Base-by-base conservation (phyloP, 1,140 invertebrate genomes). In the Drosophila azteca region DNA sequence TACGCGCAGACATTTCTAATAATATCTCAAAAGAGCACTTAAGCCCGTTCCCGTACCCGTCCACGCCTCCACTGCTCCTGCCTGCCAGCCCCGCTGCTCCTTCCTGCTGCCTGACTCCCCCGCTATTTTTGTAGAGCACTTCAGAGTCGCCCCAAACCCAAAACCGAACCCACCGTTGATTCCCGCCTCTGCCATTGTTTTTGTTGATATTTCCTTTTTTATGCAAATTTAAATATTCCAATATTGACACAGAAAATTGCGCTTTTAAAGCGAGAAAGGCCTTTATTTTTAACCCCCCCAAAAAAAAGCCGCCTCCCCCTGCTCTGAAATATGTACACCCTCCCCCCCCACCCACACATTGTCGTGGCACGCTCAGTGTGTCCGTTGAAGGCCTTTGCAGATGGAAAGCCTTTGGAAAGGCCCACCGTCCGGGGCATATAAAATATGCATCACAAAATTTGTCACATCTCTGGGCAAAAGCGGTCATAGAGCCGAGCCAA, bases 381-480 rank as follows among this genome's bases (percentile, higher is more conserved):
- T 13, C 3, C 41, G 6, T 11, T 49, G 35, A 60, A n/a, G 24
- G 52, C 60, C 70, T 45, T 65, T 61, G 48, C 44, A 65, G 31
- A 39, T 49, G 49, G 17, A n/a, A n/a, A n/a, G n/a, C 49, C 24
- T 24, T 24, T 24, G 24, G 52, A 67, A 44, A 61, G 65, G 51
- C 55, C 55, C 52, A 52, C 31, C 9, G 31, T 11, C 31, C 31
- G 31, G 31, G 31, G 8, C 31, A 11, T 35, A 85, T 87, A 87
- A 85, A 88, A 76, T 85, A 85, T 85, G 83, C 83, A 85, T 78
- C 74, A 88, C 17, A 76, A 82, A 85, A 85, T 88, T 85, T 85
- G 82, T 85, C 83, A 82, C 83, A 82, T 85, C 64, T 63, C 62
- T 58, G 39, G 57, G 50, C 1, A 50, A 70, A 67, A 85, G 71